Percentiles rank a stretch among this genome's conserved stretches.
Evolutionary conservation across 2,113 vertebrate species (phyloP).

Genomic region (Fregata magnificens): DNA sequence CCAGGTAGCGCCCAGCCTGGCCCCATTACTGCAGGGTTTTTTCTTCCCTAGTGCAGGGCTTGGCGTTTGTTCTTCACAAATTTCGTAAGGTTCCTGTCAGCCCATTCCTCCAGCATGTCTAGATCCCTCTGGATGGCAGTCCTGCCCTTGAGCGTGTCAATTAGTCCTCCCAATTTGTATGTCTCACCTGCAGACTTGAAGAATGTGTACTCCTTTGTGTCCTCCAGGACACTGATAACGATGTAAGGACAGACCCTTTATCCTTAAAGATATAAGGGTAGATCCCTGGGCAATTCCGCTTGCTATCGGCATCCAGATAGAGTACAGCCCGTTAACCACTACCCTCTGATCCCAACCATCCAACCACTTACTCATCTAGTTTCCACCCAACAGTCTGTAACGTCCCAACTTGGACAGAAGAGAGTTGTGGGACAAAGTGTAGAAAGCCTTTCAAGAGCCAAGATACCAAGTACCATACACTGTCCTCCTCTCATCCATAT

Average conservation of each 20-base stretch:
- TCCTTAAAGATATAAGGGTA: not conserved
- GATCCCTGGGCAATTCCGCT: not conserved
- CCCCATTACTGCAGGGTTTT: not conserved
- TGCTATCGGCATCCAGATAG: not conserved
- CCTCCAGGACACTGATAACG: not conserved
- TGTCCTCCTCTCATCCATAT: not conserved
- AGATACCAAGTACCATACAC: not conserved
- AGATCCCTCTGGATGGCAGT: not conserved
- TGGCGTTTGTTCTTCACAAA: not conserved
- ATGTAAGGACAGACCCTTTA: not conserved
- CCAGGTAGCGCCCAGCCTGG: not conserved
- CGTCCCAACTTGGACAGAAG: not conserved
- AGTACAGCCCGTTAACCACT: not conserved
- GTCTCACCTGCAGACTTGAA: not conserved
- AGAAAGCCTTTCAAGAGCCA: not conserved
- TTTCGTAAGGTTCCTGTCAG: not conserved
- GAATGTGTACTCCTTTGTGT: fast-evolving
- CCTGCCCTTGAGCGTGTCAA: not conserved
- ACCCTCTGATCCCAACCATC: not conserved
- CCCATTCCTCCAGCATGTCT: not conserved
- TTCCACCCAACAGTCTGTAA: not conserved
- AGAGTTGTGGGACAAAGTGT: not conserved
- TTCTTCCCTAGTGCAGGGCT: not conserved
- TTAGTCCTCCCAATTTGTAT: not conserved
- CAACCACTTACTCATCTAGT: not conserved